phyloP scores from a whole-genome alignment of 2,797 vertebrate species.

The Cetoscarus ocellatus region DNA sequence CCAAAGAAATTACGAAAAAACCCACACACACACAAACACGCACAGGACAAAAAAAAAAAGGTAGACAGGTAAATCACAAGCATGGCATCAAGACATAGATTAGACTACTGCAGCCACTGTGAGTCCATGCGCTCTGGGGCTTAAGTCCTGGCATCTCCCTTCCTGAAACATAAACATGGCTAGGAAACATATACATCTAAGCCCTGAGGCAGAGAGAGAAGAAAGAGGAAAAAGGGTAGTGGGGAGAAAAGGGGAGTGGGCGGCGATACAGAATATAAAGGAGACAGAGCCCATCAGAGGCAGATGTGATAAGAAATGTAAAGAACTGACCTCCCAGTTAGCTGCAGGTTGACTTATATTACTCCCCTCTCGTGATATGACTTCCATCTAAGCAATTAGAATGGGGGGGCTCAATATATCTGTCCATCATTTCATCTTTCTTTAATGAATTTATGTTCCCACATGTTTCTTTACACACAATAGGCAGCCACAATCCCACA shows the following conservation, averaged over 20 bases:
- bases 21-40: conserved; percentile 63
- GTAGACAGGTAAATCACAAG: conserved; percentile 78
- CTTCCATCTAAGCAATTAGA: conserved; percentile 99
- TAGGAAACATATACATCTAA: conserved; percentile 81
- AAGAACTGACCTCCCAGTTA: conserved; percentile 99
- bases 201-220: conserved; percentile 76
- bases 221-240: conserved; percentile 53
- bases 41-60: conserved; percentile 72
- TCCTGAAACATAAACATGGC: conserved; percentile 83
- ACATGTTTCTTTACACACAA: conserved; percentile 78
- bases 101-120: conserved; percentile 83
- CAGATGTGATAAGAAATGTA: conserved; percentile 98
- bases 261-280: conserved; percentile 77
- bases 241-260: conserved; percentile 57
- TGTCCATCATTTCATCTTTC: conserved; percentile 94
- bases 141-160: conserved; percentile 81
- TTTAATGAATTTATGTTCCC: conserved; percentile 68
- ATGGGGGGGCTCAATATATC: conserved; percentile 98
- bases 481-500: conserved; percentile 80
- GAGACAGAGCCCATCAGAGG: conserved; percentile 84
- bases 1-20: conserved; percentile 69
- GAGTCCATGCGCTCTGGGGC: conserved; percentile 83
- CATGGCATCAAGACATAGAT: conserved; percentile 80
- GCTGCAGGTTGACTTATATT: conserved; percentile 99
- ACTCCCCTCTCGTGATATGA: conserved; percentile 99